A percentile compares a stretch with the other conserved stretches of the same genome.
Evolutionary conservation across 2,797 vertebrate species (phyloP).

Genomic region (Fratercula arctica): DNA sequence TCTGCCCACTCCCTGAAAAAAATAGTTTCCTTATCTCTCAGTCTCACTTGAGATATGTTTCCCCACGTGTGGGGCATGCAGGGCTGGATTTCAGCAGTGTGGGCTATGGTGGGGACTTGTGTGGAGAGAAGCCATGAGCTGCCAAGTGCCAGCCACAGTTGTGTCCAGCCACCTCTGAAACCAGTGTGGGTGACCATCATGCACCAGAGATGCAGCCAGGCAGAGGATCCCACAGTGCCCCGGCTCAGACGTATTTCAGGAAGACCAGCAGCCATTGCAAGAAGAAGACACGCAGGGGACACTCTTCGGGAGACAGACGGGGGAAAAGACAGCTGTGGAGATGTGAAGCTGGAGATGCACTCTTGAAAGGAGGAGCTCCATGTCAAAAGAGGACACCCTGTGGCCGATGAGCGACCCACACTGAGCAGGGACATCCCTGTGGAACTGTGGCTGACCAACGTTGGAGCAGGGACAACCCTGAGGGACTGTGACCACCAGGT

Average conservation of each 20-base stretch:
- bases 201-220: not conserved
- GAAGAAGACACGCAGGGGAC: not conserved
- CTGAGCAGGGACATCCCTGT: not conserved
- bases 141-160: not conserved
- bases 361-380: not conserved
- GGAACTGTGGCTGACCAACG: not conserved
- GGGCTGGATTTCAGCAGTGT: not conserved
- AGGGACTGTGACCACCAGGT: not conserved
- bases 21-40: not conserved
- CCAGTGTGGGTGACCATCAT: not conserved
- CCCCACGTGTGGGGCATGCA: not conserved
- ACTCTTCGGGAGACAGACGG: not conserved
- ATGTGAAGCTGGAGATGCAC: not conserved
- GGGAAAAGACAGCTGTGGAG: not conserved
- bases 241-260: not conserved
- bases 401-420: fast-evolving
- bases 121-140: not conserved
- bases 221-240: not conserved
- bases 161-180: not conserved
- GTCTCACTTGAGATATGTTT: not conserved
- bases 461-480: not conserved
- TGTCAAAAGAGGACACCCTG: not conserved
- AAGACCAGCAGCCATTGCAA: not conserved
- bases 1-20: not conserved
- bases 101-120: not conserved